A percentile compares a stretch with the other conserved stretches of the same genome.
These are phyloP conservation scores for Drosophila imparisetae DNA, from an alignment of 2,888 invertebrate genomes.

Conservation along the genomic window DNA sequence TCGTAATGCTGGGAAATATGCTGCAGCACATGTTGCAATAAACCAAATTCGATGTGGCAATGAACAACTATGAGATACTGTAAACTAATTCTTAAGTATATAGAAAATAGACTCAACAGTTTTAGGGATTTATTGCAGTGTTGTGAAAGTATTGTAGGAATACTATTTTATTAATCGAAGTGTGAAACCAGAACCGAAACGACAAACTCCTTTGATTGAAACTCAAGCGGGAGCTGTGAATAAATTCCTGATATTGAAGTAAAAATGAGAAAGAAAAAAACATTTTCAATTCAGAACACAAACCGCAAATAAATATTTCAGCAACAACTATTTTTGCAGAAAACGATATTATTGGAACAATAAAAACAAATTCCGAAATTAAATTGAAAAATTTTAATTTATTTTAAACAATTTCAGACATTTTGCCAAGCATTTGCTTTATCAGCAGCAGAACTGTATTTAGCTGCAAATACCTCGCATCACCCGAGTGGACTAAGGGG, in stretches of 20 bases:
- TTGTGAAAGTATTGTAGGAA: not conserved
- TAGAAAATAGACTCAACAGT: not conserved
- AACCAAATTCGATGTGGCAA: not conserved
- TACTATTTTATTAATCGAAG: not conserved
- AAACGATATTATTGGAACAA: not conserved
- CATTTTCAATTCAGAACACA: not conserved
- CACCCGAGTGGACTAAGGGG: constrained; percentile 1
- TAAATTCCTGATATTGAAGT: not conserved
- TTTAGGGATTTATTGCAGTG: not conserved
- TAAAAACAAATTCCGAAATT: not conserved
- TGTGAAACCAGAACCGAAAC: not conserved
- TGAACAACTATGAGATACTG: constrained; percentile 19
- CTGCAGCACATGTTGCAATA: constrained; percentile 43
- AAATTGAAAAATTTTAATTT: not conserved
- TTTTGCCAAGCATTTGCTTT: not conserved
- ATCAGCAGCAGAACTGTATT: not conserved
- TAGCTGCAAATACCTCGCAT: not conserved
- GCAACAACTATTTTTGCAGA: not conserved
- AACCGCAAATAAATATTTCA: not conserved
- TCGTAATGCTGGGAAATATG: constrained; percentile 53
- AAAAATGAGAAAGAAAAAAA: not conserved
- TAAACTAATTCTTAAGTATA: not conserved
- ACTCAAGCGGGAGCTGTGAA: not conserved
- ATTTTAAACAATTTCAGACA: not conserved
- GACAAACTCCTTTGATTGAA: not conserved